Evolutionary conservation across 1,140 invertebrate genomes (phyloP), one percentile per base, ranked within the genome.

Genomic region (Sinonovacula constricta): DNA sequence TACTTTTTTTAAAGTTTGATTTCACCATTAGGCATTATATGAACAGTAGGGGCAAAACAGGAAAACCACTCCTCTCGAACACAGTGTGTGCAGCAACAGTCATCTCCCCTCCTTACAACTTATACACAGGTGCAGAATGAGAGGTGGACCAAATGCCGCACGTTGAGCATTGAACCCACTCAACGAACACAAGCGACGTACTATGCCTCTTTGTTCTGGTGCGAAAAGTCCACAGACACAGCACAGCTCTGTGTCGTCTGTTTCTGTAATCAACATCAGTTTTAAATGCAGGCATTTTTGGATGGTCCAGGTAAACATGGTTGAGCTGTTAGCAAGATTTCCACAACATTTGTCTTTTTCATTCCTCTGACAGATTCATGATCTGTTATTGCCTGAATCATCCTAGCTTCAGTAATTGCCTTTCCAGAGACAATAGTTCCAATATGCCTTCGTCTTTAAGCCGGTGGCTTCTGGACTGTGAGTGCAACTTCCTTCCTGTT

Each of bases 291-390:
- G 1, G 31, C 15, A 33, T 33, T 26, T 12, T 33, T 31, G 28
- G 60, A 63, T 63, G 60, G 60, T 33, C 60, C 60, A 63, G 60
- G 60, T 33, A n/a, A n/a, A n/a, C n/a, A n/a, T n/a, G n/a, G n/a
- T n/a, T n/a, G n/a, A n/a, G n/a, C n/a, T n/a, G n/a, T n/a, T n/a
- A n/a, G n/a, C n/a, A n/a, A n/a, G n/a, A n/a, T n/a, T n/a, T n/a
- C n/a, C n/a, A n/a, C n/a, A n/a, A n/a, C n/a, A n/a, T n/a, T n/a
- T n/a, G n/a, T n/a, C n/a, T n/a, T n/a, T n/a, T n/a, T n/a, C n/a
- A n/a, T n/a, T n/a, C n/a, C n/a, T n/a, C n/a, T n/a, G 34, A 33
- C 15, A 31, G 15, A n/a, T 22, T 63, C 60, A 63, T 63, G 60
- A 18, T 63, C 60, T 22, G 3, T 63, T 2, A 63, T 31, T 31